Percentiles rank a stretch among this genome's conserved stretches.
Conservation (phyloP, 2,888 invertebrate genomes). For the Helleia helle region DNA sequence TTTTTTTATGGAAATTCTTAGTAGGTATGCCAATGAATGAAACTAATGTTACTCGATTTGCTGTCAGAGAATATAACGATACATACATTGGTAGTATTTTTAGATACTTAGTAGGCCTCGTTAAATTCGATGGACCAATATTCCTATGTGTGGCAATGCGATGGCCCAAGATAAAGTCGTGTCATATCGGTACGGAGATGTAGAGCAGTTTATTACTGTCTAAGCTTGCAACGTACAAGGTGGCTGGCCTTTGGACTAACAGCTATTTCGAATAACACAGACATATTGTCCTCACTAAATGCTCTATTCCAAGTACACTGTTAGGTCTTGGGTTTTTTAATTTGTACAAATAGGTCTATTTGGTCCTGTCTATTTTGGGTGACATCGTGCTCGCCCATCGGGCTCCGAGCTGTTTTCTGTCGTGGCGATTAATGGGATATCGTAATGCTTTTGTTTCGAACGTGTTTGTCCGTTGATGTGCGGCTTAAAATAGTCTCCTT, state of each 20-base stretch:
- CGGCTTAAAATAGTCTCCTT: neutral
- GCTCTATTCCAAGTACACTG: too few relatives aligned
- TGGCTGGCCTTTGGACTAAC: neutral
- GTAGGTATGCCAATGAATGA: too few relatives aligned
- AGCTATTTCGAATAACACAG: constrained; percentile 10
- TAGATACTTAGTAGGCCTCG: too few relatives aligned
- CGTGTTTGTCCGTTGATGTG: constrained; percentile 3
- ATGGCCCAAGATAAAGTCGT: too few relatives aligned
- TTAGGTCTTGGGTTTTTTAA: neutral
- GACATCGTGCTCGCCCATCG: constrained; percentile 10
- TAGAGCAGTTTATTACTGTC: constrained; percentile 3
- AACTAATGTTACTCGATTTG: too few relatives aligned
- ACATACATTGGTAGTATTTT: too few relatives aligned
- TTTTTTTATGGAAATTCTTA: too few relatives aligned
- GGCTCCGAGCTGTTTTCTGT: constrained; percentile 5
- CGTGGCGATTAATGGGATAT: constrained; percentile 8
- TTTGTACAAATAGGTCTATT: neutral
- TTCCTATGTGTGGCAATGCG: too few relatives aligned
- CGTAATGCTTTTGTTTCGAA: constrained; percentile 5
- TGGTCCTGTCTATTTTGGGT: constrained; percentile 11
- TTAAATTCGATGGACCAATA: too few relatives aligned
- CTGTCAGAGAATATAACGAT: too few relatives aligned
- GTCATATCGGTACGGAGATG: neutral
- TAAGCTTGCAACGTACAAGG: constrained; percentile 5
- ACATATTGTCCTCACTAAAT: constrained; percentile 10